A percentile compares a stretch with the other conserved stretches of the same genome.
Evolutionary conservation across 2,113 vertebrate genomes (phyloP).

Genomic region (Mesoclemmys tuberculata): DNA sequence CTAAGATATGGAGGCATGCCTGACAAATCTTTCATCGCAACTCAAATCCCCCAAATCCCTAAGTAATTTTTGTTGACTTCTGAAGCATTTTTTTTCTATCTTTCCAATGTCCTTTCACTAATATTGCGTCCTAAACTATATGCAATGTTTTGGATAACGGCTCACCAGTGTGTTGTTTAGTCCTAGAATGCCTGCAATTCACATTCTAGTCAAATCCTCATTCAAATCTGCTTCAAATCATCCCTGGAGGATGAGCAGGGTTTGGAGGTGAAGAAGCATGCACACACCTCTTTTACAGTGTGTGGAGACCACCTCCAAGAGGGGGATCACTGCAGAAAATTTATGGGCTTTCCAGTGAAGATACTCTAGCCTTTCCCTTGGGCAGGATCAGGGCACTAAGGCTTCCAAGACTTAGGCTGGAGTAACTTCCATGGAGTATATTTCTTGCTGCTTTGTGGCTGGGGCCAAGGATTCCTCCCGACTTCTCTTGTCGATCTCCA

Average conservation of each 20-base stretch:
- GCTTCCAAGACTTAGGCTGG: no score
- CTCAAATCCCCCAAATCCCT: background rate
- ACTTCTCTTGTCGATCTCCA: background rate
- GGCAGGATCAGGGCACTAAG: background rate
- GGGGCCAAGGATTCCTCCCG: background rate
- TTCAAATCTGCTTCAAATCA: background rate
- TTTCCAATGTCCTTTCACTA: background rate
- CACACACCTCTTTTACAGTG: fast-evolving
- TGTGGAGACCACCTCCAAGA: background rate
- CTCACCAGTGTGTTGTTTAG: background rate
- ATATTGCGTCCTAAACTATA: background rate
- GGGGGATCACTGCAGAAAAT: background rate
- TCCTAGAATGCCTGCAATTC: background rate
- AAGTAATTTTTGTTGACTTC: conserved; percentile 7
- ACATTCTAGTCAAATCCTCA: background rate
- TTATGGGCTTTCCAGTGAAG: background rate
- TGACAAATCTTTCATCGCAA: background rate
- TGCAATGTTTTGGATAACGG: background rate
- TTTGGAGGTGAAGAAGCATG: background rate
- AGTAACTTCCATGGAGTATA: background rate
- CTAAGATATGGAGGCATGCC: background rate
- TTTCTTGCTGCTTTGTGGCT: background rate
- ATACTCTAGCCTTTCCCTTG: background rate
- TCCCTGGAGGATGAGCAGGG: background rate
- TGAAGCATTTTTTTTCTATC: background rate